phyloP scores from a whole-genome alignment of 2,888 invertebrate genomes.

The Clistopyga incitator region DNA sequence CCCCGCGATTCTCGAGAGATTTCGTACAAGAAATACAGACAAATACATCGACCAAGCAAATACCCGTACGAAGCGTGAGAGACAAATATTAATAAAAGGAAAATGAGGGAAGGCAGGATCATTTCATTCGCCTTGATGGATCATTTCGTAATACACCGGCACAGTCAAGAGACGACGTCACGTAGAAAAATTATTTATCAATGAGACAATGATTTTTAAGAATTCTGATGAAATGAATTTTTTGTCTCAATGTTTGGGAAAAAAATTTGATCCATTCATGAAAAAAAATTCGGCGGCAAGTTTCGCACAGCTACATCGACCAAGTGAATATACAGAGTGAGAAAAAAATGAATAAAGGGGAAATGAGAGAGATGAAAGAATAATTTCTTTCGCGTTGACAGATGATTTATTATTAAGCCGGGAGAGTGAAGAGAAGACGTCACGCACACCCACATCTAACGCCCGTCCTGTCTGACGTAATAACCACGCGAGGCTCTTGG shows the following conservation, averaged over 20 bases:
- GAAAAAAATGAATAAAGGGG: conserved; percentile 18
- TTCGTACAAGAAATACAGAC: conserved; percentile 32
- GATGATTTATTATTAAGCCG: conserved; percentile 33
- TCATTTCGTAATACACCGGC: too few species aligned
- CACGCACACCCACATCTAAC: conserved; percentile 52
- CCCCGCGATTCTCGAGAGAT: conserved; percentile 46
- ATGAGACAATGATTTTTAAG: too few species aligned
- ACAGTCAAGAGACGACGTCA: too few species aligned
- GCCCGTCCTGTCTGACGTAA: conserved; percentile 55
- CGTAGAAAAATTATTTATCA: too few species aligned
- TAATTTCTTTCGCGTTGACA: conserved; percentile 26
- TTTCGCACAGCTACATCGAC: conserved; percentile 50
- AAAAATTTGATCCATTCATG: too few species aligned
- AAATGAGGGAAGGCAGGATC: too few species aligned
- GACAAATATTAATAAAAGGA: conserved; percentile 5
- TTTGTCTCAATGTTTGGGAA: too few species aligned
- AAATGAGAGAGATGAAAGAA: neutral
- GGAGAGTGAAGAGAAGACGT: conserved; percentile 17
- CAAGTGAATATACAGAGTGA: neutral
- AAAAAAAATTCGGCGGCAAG: neutral
- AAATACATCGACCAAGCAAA: conserved; percentile 49
- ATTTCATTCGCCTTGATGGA: too few species aligned
- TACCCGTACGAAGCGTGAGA: neutral
- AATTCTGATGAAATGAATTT: too few species aligned
- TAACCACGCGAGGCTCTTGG: neutral